A percentile compares a stretch with the other conserved stretches of the same genome.
Evolutionary conservation across 1,140 invertebrate genomes (phyloP).

Genomic region (Patella vulgata): DNA sequence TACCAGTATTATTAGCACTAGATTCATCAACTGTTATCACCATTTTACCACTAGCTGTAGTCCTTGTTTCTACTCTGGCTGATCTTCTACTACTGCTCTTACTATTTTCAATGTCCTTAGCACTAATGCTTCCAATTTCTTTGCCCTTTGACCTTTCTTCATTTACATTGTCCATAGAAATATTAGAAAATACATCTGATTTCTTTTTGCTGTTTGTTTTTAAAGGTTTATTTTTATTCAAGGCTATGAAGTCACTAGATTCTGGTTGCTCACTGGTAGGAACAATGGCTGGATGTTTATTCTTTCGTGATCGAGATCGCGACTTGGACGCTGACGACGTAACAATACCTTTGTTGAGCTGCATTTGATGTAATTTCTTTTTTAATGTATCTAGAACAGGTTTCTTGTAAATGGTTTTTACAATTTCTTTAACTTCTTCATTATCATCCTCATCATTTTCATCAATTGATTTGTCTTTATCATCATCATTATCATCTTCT

Average conservation of each 20-base stretch:
- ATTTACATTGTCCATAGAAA: conserved; percentile 17
- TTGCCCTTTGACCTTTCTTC: conserved; percentile 21
- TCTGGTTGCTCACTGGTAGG: neutral
- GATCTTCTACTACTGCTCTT: conserved; percentile 19
- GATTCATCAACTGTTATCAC: conserved; percentile 4
- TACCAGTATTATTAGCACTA: neutral
- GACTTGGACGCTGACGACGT: conserved; percentile 1
- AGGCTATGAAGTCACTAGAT: neutral
- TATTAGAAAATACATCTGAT: conserved; percentile 3
- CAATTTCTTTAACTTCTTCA: neutral
- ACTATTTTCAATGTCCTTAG: conserved; percentile 8
- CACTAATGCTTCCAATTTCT: conserved; percentile 12
- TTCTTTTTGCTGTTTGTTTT: conserved; percentile 14
- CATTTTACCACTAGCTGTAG: neutral
- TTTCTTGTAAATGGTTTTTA: neutral
- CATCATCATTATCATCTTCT: conserved; percentile 33
- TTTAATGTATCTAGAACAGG: conserved; percentile 1
- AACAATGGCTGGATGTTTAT: neutral
- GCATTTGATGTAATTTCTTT: conserved; percentile 10
- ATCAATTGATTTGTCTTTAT: conserved; percentile 12
- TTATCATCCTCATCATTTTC: conserved; percentile 13
- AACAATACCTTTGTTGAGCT: conserved; percentile 3
- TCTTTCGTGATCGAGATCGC: neutral
- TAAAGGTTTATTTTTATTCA: neutral
- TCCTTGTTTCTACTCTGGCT: neutral